A percentile compares a stretch with the other conserved stretches of the same genome.
These are phyloP conservation scores for Trachymyrmex cornetzi DNA, from an alignment of 1,140 invertebrate genomes.

Conservation along the genomic window DNA sequence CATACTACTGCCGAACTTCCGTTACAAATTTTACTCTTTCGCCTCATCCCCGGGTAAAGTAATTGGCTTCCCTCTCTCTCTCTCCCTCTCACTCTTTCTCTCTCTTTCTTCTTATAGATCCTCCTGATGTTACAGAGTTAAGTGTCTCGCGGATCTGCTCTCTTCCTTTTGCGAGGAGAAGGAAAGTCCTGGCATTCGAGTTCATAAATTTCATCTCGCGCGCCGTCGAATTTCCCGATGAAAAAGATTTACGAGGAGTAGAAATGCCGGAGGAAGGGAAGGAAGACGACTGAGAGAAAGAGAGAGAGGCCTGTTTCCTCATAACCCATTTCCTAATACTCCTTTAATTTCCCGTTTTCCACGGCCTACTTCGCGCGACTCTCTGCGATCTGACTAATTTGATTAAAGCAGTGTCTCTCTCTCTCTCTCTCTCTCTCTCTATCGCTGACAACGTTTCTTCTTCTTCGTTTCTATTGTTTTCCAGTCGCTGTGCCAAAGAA, in stretches of 20 bases:
- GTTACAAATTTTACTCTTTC: slow-evolving; percentile 57
- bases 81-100: slow-evolving; percentile 31
- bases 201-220: slow-evolving; percentile 62
- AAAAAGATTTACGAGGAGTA: slow-evolving; percentile 55
- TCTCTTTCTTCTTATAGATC: slow-evolving; percentile 24
- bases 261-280: neutral
- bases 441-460: neutral
- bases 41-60: slow-evolving; percentile 32
- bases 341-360: slow-evolving; percentile 54
- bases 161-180: slow-evolving; percentile 22
- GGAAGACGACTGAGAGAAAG: neutral
- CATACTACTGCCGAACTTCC: slow-evolving; percentile 35
- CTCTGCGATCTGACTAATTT: slow-evolving; percentile 2
- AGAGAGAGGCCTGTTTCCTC: slow-evolving; percentile 20
- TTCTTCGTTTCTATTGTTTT: neutral
- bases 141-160: slow-evolving; percentile 54
- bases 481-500: neutral
- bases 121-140: slow-evolving; percentile 48
- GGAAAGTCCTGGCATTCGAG: slow-evolving; percentile 45
- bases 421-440: no score
- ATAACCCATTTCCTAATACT: slow-evolving; percentile 48
- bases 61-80: slow-evolving; percentile 47
- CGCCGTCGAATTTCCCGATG: slow-evolving; percentile 56
- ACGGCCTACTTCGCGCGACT: slow-evolving; percentile 45
- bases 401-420: slow-evolving; percentile 18